phyloP scores from a whole-genome alignment of 1,140 invertebrate genomes.

The Drosophila takahashii region DNA sequence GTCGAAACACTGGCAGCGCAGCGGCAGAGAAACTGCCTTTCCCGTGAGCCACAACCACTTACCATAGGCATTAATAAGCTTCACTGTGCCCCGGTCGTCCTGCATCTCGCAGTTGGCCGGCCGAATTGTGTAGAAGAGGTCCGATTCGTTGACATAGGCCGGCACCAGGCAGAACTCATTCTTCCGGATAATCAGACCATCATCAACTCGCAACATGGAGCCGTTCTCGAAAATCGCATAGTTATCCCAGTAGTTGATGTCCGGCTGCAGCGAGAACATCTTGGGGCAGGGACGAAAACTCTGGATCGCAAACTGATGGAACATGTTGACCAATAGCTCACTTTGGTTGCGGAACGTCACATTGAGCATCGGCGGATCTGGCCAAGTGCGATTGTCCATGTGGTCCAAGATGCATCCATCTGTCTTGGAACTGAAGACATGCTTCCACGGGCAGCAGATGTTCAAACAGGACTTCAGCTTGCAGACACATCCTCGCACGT shows the following conservation, averaged over 20 bases:
- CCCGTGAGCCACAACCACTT: constrained; percentile 17
- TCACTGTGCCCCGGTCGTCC: constrained; percentile 56
- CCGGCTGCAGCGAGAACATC: constrained; percentile 72
- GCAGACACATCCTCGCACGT: constrained; percentile 73
- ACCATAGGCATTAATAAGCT: constrained; percentile 78
- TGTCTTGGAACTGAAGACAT: constrained; percentile 29
- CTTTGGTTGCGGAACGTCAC: constrained; percentile 56
- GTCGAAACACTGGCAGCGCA: no score
- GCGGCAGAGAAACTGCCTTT: no score
- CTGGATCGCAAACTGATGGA: constrained; percentile 71
- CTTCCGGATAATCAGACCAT: constrained; percentile 53
- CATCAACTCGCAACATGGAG: constrained; percentile 61
- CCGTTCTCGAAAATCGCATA: constrained; percentile 72
- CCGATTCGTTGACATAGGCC: constrained; percentile 54
- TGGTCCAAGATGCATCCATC: constrained; percentile 47
- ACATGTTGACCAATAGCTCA: constrained; percentile 53
- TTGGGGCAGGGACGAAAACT: constrained; percentile 70
- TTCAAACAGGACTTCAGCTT: constrained; percentile 79
- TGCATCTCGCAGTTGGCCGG: constrained; percentile 72
- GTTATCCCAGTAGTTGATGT: constrained; percentile 49
- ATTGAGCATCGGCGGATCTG: constrained; percentile 53
- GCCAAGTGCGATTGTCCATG: constrained; percentile 43
- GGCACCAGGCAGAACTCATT: constrained; percentile 73
- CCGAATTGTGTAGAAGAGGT: constrained; percentile 59
- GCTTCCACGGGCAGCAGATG: constrained; percentile 77